Percentiles rank a stretch among this genome's conserved stretches.
phyloP scores from a whole-genome alignment of 2,113 vertebrate species.

The Solenodon paradoxus region DNA sequence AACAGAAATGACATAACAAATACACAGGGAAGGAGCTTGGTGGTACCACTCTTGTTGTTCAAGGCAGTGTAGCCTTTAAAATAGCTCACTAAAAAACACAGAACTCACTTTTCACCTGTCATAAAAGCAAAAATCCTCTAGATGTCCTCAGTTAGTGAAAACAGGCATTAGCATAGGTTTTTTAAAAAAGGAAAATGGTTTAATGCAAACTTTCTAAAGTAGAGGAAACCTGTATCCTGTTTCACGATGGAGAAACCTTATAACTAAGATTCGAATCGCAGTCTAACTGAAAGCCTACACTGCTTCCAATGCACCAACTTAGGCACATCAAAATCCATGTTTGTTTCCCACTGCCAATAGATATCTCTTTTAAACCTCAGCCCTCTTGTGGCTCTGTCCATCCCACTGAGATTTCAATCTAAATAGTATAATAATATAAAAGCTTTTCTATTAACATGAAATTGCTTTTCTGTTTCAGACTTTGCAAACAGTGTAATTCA shows the following conservation, averaged over 20 bases:
- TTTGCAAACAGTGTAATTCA: constrained; percentile 19
- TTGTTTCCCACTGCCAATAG: background rate
- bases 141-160: background rate
- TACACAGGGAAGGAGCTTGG: background rate
- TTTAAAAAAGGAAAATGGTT: background rate
- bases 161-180: background rate
- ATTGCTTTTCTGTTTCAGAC: constrained; percentile 3
- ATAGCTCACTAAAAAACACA: too few species aligned
- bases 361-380: background rate
- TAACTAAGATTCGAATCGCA: background rate
- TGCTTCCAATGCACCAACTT: background rate
- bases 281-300: background rate
- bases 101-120: background rate
- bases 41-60: too few species aligned
- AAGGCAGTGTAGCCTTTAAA: too few species aligned
- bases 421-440: background rate
- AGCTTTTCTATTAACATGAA: background rate
- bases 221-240: background rate
- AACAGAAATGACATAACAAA: too few species aligned
- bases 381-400: background rate
- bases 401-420: background rate
- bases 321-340: background rate
- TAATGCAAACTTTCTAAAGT: background rate
- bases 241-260: background rate
- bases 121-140: background rate